Evolutionary conservation across 2,888 invertebrate genomes (phyloP), one percentile per base, ranked within the genome.

Genomic region (Caenorhabditis panamensis): DNA sequence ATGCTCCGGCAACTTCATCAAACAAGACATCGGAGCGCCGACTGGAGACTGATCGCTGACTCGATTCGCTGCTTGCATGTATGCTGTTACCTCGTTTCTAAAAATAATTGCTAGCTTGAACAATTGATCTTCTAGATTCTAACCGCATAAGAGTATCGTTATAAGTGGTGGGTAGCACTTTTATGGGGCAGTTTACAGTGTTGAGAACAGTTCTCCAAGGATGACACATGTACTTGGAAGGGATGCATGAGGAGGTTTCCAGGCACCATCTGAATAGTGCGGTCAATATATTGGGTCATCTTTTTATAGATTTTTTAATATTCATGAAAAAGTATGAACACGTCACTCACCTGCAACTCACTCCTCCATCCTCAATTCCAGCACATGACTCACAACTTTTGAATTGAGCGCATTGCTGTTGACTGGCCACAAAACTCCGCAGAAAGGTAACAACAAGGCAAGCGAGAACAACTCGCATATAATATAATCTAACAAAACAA

Each of bases 221-320:
- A 44, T 72, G 69, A 36, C 84, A 84, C 49, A 67, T 28, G 44
- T 84, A 84, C 36, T 80, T 82, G 0, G 84, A 84, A 16, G 69
- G 53, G 3, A 78, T 62, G 37, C 84, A 84, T 13, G 37, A 22
- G 2, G 59, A 41, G 0, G 76, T 54, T 8, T 66, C 49, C 6
- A 83, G 24, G 26, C 83, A 83, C 83, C 83, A 83, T 49, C 83
- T 72, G 36, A 56, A 76, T 13, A 31, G 31, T 4, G 9, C n/a
- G n/a, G n/a, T n/a, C n/a, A n/a, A n/a, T n/a, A n/a, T n/a, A n/a
- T n/a, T n/a, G n/a, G n/a, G n/a, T n/a, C n/a, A n/a, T n/a, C n/a
- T n/a, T n/a, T n/a, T n/a, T n/a, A n/a, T n/a, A n/a, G n/a, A n/a
- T n/a, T n/a, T n/a, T n/a, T n/a, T n/a, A n/a, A n/a, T n/a, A n/a